phyloP scores from a whole-genome alignment of 1,140 invertebrate genomes.

The Schmidtea mediterranea region DNA sequence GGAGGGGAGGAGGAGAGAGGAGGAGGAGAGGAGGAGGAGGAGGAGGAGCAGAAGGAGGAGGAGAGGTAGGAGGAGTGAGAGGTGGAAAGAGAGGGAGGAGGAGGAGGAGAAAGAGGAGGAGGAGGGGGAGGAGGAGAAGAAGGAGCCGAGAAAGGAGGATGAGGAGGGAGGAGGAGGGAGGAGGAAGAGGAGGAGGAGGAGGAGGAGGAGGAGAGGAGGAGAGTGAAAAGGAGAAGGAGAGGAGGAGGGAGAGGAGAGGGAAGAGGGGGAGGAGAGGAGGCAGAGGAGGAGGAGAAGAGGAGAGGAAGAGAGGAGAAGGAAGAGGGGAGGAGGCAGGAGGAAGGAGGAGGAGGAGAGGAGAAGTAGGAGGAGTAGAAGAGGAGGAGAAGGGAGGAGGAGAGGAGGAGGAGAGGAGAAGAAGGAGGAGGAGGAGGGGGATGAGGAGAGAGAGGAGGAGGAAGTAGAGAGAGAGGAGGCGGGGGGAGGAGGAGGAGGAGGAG shows the following conservation, averaged over 20 bases:
- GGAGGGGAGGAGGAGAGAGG: too few relatives aligned
- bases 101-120: neutral
- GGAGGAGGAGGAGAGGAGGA: neutral
- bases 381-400: neutral
- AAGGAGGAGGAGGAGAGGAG: neutral
- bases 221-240: constrained; percentile 1
- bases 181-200: neutral
- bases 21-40: too few relatives aligned
- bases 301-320: neutral
- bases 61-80: neutral
- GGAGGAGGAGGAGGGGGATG: neutral
- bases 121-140: neutral
- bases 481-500: neutral
- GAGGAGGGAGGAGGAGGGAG: neutral
- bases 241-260: neutral
- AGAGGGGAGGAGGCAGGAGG: neutral
- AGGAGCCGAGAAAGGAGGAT: neutral
- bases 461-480: neutral
- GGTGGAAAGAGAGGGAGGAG: neutral
- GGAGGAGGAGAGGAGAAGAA: neutral
- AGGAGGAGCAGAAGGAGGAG: neutral
- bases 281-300: neutral
- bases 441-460: neutral
- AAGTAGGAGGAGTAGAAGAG: neutral
- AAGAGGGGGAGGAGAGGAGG: neutral